Evolutionary conservation across 1,140 invertebrate genomes (phyloP).

Genomic region (Euwallacea fornicatus): DNA sequence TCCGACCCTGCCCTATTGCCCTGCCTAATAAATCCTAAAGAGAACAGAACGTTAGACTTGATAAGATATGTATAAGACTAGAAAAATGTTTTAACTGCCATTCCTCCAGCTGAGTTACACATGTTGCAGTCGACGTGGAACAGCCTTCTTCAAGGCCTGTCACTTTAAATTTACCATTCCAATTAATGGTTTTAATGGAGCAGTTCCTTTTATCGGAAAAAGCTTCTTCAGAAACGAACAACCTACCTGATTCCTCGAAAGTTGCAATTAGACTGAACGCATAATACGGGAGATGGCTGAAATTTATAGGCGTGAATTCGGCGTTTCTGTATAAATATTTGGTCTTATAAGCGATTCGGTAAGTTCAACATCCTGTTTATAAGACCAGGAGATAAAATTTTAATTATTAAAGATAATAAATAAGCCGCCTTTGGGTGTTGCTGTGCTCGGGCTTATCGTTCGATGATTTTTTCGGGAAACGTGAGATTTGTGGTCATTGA

Average conservation of each 20-base stretch:
- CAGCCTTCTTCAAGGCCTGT: slow-evolving; percentile 2
- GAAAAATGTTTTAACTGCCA: slow-evolving; percentile 30
- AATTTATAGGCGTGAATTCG: slow-evolving; percentile 7
- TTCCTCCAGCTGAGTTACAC: slow-evolving; percentile 34
- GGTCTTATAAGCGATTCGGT: slow-evolving; percentile 7
- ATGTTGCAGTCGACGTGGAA: slow-evolving; percentile 24
- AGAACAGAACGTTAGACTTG: background rate
- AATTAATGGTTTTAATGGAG: too few relatives aligned
- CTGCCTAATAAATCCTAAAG: background rate
- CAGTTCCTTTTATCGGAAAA: too few relatives aligned
- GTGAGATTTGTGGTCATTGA: too few relatives aligned
- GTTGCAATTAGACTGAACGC: too few relatives aligned
- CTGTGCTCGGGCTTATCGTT: too few relatives aligned
- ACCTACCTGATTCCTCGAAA: too few relatives aligned
- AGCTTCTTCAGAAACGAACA: too few relatives aligned
- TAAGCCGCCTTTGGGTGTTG: background rate
- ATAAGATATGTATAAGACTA: slow-evolving; percentile 11
- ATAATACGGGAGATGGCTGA: too few relatives aligned
- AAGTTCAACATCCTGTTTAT: slow-evolving; percentile 30
- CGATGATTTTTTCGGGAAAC: too few relatives aligned
- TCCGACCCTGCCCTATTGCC: background rate
- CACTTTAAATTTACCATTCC: background rate
- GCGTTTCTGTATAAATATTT: slow-evolving; percentile 18
- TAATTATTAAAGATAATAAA: slow-evolving; percentile 29
- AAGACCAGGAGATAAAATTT: slow-evolving; percentile 17